Percentiles rank a stretch among this genome's conserved stretches.
Evolutionary conservation across 1,140 invertebrate genomes (phyloP).

Genomic region (Dufourea novaeangliae): DNA sequence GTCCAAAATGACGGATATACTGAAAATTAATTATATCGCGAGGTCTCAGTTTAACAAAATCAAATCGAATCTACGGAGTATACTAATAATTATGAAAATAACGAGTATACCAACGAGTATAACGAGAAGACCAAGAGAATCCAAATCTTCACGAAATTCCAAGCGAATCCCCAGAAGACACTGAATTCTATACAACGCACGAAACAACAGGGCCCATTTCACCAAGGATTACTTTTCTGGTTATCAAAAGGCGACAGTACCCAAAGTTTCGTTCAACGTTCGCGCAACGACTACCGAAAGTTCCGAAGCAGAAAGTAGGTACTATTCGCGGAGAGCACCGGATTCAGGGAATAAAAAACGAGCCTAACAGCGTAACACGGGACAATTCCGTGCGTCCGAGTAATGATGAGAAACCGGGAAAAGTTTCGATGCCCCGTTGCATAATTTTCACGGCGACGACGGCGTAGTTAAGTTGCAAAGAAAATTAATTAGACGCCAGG

Average conservation of each 20-base stretch:
- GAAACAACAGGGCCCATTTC: too few species aligned
- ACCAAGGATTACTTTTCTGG: not conserved
- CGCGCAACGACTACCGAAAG: not conserved
- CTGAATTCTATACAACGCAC: too few species aligned
- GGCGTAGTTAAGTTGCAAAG: conserved; percentile 61
- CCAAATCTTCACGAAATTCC: too few species aligned
- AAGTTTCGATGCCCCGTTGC: conserved; percentile 55
- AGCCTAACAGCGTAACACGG: not conserved
- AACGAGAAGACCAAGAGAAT: too few species aligned
- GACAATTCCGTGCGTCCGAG: conserved; percentile 30
- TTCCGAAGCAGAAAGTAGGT: not conserved
- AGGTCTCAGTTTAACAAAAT: too few species aligned
- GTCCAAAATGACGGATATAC: too few species aligned
- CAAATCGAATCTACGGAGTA: too few species aligned
- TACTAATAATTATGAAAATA: too few species aligned
- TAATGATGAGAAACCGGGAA: conserved; percentile 58
- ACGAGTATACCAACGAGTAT: too few species aligned
- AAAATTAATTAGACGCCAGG: conserved; percentile 62
- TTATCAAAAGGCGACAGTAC: not conserved
- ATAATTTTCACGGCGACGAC: conserved; percentile 42
- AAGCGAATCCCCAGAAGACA: too few species aligned
- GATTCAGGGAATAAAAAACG: not conserved
- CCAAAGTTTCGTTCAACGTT: not conserved
- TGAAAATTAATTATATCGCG: too few species aligned
- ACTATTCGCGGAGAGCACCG: not conserved